phyloP scores from a whole-genome alignment of 1,140 invertebrate species.

The Grapholita molesta region DNA sequence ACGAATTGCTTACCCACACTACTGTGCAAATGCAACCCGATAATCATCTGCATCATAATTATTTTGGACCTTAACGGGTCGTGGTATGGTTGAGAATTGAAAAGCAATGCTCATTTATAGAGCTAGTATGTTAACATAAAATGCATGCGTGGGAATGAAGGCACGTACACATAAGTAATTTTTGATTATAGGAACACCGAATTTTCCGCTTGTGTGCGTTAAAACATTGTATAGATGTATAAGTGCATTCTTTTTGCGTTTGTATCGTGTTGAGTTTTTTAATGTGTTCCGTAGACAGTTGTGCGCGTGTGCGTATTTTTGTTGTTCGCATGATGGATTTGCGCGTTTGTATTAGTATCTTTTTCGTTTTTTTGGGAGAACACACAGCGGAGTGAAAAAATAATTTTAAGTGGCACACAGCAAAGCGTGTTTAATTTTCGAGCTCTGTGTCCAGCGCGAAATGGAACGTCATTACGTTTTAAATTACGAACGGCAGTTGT shows the following conservation, averaged over 20 bases:
- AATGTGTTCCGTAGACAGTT: constrained; percentile 38
- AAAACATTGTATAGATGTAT: constrained; percentile 39
- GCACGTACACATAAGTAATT: constrained; percentile 50
- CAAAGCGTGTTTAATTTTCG: constrained; percentile 73
- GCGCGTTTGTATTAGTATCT: constrained; percentile 67
- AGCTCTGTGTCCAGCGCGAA: constrained; percentile 68
- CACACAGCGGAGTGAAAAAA: constrained; percentile 72
- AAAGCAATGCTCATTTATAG: constrained; percentile 35
- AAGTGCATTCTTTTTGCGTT: constrained; percentile 60
- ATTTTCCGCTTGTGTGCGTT: constrained; percentile 51
- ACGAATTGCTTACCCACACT: constrained; percentile 68
- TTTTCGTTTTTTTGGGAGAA: constrained; percentile 64
- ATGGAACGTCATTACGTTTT: constrained; percentile 77
- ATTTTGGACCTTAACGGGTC: constrained; percentile 29
- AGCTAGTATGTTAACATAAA: constrained; percentile 68
- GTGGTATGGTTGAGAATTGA: constrained; percentile 41
- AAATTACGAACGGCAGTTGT: constrained; percentile 70
- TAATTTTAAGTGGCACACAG: constrained; percentile 76
- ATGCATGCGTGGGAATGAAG: constrained; percentile 62
- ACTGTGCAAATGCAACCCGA: constrained; percentile 62
- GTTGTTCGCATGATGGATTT: constrained; percentile 70
- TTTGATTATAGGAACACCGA: constrained; percentile 75
- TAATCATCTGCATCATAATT: constrained; percentile 47
- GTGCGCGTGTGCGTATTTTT: constrained; percentile 52
- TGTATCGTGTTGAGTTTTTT: constrained; percentile 35